Base-by-base conservation (phyloP, 2,888 invertebrate genomes). In the Apodemia mormo region DNA sequence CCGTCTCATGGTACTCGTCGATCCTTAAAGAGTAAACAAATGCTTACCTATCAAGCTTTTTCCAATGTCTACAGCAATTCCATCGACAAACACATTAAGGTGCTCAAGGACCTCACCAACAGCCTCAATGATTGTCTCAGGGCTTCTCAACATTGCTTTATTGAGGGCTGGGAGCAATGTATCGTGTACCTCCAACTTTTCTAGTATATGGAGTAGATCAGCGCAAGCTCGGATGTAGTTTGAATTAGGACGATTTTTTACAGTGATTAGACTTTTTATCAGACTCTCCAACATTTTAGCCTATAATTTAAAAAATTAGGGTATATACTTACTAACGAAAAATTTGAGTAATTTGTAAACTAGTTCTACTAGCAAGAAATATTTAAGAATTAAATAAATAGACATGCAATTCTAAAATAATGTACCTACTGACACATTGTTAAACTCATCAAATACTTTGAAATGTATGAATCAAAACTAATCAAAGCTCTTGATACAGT, bases 61-160 rank as follows among this genome's bases (percentile, higher is more conserved):
- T 22, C 97, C 97, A 67, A 99, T 94, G 77, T 97, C 97, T 58
- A 94, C 86, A 7, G 96, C 96, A 85, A 96, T 96, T 67, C 95
- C 95, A 81, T 97, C 97, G 40, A 98, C 93, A 82, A 97, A 96
- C 5, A 98, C 86, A 69, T 95, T 94, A 7, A 98, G 83, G 68
- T 95, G 95, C 8, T 94, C 94, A 37, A 98, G 87, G 72, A 98
- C 95, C 66, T 96, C 94, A 0, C 97, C 97, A 54, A 98, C 96
- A 29, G 96, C 95, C 84, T 96, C 95, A 30, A 98, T 94, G 74
- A 97, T 96, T 68, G 98, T 95, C 94, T 99, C 99, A 0, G 99
- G 99, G 89, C 97, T 98, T 68, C 99, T 93, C 43, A 99, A 92
- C 95, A 99, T 96, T 30, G 98, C 96, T 85, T 98, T 98, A 85